These are phyloP conservation scores for Scaptomyza caliginosa DNA, from an alignment of 2,888 invertebrate species.

Conservation along the genomic window DNA sequence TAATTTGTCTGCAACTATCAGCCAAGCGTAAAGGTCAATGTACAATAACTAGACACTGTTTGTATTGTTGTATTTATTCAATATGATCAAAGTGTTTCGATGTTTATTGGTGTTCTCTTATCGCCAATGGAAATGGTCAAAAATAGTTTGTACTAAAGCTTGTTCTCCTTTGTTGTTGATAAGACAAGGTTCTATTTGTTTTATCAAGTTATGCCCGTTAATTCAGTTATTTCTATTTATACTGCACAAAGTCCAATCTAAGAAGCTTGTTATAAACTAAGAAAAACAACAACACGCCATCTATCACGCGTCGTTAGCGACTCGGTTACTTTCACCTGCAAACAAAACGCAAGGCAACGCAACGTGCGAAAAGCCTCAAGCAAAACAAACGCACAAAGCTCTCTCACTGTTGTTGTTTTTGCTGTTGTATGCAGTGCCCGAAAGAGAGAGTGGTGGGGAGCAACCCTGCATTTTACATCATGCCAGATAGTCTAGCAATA, in stretches of 20 bases:
- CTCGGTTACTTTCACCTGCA: conserved; percentile 67
- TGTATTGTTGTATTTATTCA: conserved; percentile 12
- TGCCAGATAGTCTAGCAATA: background rate
- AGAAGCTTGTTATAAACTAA: conserved; percentile 10
- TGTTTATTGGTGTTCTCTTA: conserved; percentile 27
- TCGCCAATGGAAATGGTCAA: conserved; percentile 39
- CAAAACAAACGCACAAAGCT: conserved; percentile 48
- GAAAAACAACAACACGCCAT: conserved; percentile 61
- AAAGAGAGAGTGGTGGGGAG: background rate
- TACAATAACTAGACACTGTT: conserved; percentile 36
- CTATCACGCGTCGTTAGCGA: conserved; percentile 51
- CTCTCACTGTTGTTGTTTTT: background rate
- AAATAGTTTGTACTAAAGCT: conserved; percentile 7
- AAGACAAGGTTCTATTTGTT: conserved; percentile 16
- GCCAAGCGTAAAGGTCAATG: conserved; percentile 61
- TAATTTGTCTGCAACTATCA: conserved; percentile 14
- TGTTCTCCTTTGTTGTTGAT: conserved; percentile 19
- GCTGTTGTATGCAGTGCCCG: background rate
- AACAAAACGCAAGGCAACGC: conserved; percentile 36
- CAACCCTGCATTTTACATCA: background rate
- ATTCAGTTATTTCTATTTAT: background rate
- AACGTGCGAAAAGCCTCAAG: conserved; percentile 42
- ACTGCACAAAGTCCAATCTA: conserved; percentile 11
- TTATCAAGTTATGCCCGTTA: background rate
- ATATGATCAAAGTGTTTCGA: conserved; percentile 26